Evolutionary conservation across 2,888 invertebrate species (phyloP), one percentile per base, ranked within the genome.

Genomic region (Morpho deidamia): DNA sequence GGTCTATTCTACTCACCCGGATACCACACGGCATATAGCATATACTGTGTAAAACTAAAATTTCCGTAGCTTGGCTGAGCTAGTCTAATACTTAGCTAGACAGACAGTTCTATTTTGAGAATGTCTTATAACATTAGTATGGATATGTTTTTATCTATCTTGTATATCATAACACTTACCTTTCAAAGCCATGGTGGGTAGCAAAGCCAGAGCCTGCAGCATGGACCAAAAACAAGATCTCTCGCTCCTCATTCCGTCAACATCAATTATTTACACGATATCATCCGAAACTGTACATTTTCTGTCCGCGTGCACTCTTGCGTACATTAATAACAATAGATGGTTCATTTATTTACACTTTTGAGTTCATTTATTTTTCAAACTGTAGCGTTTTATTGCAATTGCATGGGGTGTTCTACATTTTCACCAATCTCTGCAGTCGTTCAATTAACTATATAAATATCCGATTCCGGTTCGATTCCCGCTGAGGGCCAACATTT

Each of bases 151-250:
- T 23, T 23, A 23, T 37, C 35, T 10, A 2, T 7, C 8, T 37
- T 37, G 35, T 10, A 37, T 37, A 10, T 37, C 8, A 37, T 37
- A 37, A 3, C 10, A 35, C 76, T 74, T 65, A 88, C 88, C 88
- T 81, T 84, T 87, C 39, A 85, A 68, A 55, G 88, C 88, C 84
- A 87, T 87, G 0, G 80, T 85, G 0, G 88, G 88, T 59, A 88
- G 66, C 59, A 88, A 69, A 53, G 81, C 82, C 63, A 88, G 51
- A 33, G 88, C 86, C 61, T 88, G 88, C 44, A 88, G 79, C 79
- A 88, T 76, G 50, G 83, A 80, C 85, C 83, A 85, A 62, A 87
- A 82, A 58, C 77, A 85, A 43, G 79, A 76, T 64, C 81, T 70
- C 60, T 79, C 82, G 79, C 76, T 73, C 85, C 78, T 83, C 88